Evolutionary conservation across 2,113 vertebrate genomes (phyloP), one percentile per base, ranked within the genome.

Genomic region (Pagrus major): DNA sequence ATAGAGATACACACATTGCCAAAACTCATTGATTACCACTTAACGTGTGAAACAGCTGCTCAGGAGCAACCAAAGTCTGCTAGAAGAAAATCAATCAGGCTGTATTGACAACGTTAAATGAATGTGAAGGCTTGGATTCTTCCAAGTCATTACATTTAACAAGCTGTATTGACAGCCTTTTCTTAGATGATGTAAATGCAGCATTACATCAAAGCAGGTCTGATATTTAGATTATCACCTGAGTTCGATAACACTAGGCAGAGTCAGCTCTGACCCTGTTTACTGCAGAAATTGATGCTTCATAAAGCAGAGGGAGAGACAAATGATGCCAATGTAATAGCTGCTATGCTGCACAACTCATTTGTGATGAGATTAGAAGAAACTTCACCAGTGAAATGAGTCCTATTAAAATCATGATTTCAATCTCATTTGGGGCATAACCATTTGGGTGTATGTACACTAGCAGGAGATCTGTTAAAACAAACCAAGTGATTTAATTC

Each of bases 371-470:
- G 65, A 67, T 78, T 74, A 47, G 35, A 44, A 54, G 56, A 42
- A 39, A 35, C 63, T 64, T 33, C 41, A 25, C 1, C 66, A 60
- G 27, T 46, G 37, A 72, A 42, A 72, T 63, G 44, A 76, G 72
- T 68, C 46, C 41, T 54, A 83, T 86, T 80, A 76, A 83, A 76
- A 64, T 54, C 49, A 54, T 6, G 7, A 65, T 84, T 80, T 59
- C 72, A 55, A 75, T 87, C 72, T 74, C 29, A 76, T 80, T 79
- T 68, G 23, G 49, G 47, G 31, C 25, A 70, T 44, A 65, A 73
- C 68, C 29, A 65, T 69, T 73, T 9, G 6, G 25, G 25, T 69
- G 42, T 73, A 8, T 76, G 63, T 58, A 49, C 74, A 86, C 65
- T 59, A 66, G 39, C 10, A 21, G 11, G 56, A 7, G 21, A 55